These are phyloP conservation scores for Ricordea florida DNA, from an alignment of 92 coral and sea anemone genomes.

Conservation along the genomic window DNA sequence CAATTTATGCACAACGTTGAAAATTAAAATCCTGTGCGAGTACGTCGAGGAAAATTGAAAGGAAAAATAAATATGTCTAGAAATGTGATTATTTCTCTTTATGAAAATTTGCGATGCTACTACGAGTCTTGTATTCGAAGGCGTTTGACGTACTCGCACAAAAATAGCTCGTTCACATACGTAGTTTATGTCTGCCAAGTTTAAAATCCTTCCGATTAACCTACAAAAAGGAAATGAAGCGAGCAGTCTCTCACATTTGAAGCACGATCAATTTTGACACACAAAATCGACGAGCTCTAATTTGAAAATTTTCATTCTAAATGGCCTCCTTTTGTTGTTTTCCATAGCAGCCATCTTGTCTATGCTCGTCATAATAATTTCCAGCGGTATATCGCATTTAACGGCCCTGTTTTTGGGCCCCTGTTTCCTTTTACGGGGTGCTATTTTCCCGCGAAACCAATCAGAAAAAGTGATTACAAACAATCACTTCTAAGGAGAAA, in stretches of 20 bases:
- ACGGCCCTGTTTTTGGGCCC: not conserved
- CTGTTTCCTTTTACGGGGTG: not conserved
- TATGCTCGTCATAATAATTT: not conserved
- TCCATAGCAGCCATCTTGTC: not conserved
- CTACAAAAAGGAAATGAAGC: not conserved
- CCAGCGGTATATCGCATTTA: not conserved
- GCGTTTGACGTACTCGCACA: not conserved
- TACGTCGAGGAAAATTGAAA: too few relatives aligned
- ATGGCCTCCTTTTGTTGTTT: too few relatives aligned
- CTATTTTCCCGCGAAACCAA: not conserved
- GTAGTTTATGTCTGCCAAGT: too few relatives aligned
- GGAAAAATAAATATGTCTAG: too few relatives aligned
- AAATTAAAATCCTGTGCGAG: too few relatives aligned
- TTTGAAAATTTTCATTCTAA: not conserved
- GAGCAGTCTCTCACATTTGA: not conserved
- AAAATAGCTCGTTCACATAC: too few relatives aligned
- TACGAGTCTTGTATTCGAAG: too few relatives aligned
- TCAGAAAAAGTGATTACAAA: not conserved
- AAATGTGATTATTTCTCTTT: too few relatives aligned
- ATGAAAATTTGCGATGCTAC: too few relatives aligned
- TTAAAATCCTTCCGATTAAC: not conserved
- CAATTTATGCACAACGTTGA: too few relatives aligned
- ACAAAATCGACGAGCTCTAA: not conserved
- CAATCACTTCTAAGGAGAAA: not conserved
- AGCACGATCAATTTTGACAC: not conserved